Conservation (phyloP, 2,113 vertebrate genomes). For the human region DNA sequence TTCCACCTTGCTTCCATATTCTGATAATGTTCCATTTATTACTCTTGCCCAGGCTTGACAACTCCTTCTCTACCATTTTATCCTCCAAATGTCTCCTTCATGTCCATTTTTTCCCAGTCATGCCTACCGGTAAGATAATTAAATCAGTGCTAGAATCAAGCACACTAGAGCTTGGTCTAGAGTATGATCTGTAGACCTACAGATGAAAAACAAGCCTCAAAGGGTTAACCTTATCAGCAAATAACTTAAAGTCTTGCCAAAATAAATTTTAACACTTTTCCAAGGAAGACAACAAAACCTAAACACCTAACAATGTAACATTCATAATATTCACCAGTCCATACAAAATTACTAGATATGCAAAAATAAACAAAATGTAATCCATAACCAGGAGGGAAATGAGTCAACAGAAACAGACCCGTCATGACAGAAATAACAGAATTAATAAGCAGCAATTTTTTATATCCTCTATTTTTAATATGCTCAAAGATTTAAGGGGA, state of each 20-base stretch:
- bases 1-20: background rate
- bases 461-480: background rate
- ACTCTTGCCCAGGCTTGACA: background rate
- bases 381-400: background rate
- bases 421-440: background rate
- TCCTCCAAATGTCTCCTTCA: background rate
- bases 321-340: background rate
- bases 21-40: background rate
- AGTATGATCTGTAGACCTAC: background rate
- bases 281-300: conserved; percentile 26
- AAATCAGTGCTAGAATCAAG: conserved; percentile 38
- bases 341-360: background rate
- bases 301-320: background rate
- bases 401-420: background rate
- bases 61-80: background rate
- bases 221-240: background rate
- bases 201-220: background rate
- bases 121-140: background rate
- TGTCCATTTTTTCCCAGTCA: background rate
- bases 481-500: background rate
- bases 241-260: background rate
- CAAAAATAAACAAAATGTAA: conserved; percentile 15
- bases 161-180: background rate
- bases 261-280: background rate
- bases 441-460: background rate